Evolutionary conservation across 1,140 invertebrate species (phyloP).

Genomic region (Vanessa atalanta): DNA sequence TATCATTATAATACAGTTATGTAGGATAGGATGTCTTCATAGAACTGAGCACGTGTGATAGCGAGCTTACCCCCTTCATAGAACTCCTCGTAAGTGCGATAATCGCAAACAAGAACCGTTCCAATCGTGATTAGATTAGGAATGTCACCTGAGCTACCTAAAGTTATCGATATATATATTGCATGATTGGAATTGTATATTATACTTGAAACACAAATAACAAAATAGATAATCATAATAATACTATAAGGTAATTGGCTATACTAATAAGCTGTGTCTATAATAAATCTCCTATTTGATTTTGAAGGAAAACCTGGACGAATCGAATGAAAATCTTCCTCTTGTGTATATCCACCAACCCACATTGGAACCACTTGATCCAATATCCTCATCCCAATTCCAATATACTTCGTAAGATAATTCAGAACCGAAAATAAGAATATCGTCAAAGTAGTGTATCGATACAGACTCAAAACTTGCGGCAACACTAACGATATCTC

Average conservation of each 20-base stretch:
- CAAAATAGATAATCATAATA: no score
- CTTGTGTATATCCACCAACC: neutral
- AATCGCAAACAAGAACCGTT: slow-evolving; percentile 31
- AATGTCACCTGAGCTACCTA: neutral
- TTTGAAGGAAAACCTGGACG: no score
- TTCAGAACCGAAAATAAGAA: no score
- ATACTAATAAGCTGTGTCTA: no score
- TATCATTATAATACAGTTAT: neutral
- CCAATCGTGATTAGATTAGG: slow-evolving; percentile 22
- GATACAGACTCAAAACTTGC: neutral
- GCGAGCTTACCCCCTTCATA: slow-evolving; percentile 2
- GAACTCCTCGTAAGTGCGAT: slow-evolving; percentile 16
- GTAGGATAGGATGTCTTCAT: neutral
- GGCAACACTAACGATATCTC: slow-evolving; percentile 19
- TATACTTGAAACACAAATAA: no score
- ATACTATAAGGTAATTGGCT: no score
- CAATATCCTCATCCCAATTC: no score
- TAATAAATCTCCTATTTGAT: no score
- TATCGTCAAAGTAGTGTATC: neutral
- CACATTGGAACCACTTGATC: no score
- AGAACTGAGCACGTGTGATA: slow-evolving; percentile 7
- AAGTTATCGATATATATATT: slow-evolving; percentile 1
- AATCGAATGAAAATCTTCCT: no score
- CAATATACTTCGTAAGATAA: no score
- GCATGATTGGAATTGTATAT: neutral